A percentile compares a stretch with the other conserved stretches of the same genome.
These are phyloP conservation scores for Ephydatia muelleri DNA, from an alignment of 37 sponge, comb jelly and placozoan species.

Conservation along the genomic window DNA sequence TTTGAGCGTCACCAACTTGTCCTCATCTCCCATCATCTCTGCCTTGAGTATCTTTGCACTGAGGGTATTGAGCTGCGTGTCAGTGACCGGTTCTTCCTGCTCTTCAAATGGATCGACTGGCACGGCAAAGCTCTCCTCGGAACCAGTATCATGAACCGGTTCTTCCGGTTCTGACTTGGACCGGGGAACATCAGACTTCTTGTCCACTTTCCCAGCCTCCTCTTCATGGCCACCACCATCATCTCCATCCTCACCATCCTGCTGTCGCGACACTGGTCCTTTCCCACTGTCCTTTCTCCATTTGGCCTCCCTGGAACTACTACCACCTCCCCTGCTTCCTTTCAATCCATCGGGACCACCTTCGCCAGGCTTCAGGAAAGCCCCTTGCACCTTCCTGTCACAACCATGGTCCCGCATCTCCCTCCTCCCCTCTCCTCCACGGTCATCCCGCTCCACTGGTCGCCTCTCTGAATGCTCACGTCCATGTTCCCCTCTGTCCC, in stretches of 20 bases:
- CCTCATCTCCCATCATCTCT: conserved; percentile 79
- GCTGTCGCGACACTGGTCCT: neutral
- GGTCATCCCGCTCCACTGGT: no score
- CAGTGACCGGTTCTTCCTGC: conserved; percentile 37
- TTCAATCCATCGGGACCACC: neutral
- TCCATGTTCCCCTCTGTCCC: no score
- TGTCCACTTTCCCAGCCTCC: neutral
- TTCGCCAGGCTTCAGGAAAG: conserved; percentile 41
- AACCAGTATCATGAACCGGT: neutral
- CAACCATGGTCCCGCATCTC: neutral
- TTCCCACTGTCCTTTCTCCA: no score
- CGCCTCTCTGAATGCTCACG: no score
- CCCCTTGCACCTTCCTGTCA: neutral
- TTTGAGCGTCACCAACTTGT: conserved; percentile 43
- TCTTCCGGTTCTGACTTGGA: neutral
- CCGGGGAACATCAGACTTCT: no score
- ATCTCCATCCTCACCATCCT: neutral
- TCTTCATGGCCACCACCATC: no score
- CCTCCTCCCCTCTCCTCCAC: neutral
- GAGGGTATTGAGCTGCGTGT: conserved; percentile 75
- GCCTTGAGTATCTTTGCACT: conserved; percentile 87
- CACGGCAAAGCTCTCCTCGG: neutral
- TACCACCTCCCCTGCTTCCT: neutral
- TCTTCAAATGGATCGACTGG: neutral
- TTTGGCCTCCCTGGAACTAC: neutral